These are phyloP conservation scores for Nanger granti DNA, from an alignment of 2,113 vertebrate species.

Conservation along the genomic window DNA sequence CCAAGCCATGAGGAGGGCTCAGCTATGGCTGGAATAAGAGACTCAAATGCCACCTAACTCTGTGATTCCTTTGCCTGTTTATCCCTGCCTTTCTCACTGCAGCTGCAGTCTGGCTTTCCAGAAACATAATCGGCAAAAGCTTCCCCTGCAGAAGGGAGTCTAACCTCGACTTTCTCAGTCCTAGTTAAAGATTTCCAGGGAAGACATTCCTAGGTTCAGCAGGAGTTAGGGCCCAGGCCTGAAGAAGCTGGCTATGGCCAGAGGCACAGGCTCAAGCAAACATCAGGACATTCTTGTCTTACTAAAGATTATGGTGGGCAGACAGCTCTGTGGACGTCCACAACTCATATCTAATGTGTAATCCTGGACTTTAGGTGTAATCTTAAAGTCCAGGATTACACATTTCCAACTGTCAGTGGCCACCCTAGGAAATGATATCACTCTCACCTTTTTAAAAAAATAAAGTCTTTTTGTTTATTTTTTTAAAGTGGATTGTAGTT, in stretches of 20 bases:
- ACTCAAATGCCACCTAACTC: too few relatives aligned
- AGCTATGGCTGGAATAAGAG: neutral
- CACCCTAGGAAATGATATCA: neutral
- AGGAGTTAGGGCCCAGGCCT: neutral
- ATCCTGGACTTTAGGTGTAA: neutral
- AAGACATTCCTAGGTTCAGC: neutral
- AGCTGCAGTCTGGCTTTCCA: neutral
- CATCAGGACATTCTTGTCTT: rapidly evolving
- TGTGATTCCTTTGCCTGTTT: neutral
- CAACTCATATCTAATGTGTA: neutral
- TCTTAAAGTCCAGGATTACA: neutral
- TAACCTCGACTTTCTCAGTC: neutral
- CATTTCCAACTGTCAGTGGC: neutral
- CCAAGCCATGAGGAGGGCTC: neutral
- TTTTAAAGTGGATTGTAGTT: neutral
- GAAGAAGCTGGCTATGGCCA: too few relatives aligned
- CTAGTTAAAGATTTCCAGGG: neutral
- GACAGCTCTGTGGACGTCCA: neutral
- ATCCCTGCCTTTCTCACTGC: neutral
- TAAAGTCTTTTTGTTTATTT: neutral
- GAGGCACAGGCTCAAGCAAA: too few relatives aligned
- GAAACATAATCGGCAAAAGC: neutral
- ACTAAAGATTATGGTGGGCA: rapidly evolving
- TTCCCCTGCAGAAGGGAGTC: neutral
- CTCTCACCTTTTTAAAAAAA: neutral